Evolutionary conservation across 2,888 invertebrate species (phyloP).

Genomic region (Aphidius colemani): DNA sequence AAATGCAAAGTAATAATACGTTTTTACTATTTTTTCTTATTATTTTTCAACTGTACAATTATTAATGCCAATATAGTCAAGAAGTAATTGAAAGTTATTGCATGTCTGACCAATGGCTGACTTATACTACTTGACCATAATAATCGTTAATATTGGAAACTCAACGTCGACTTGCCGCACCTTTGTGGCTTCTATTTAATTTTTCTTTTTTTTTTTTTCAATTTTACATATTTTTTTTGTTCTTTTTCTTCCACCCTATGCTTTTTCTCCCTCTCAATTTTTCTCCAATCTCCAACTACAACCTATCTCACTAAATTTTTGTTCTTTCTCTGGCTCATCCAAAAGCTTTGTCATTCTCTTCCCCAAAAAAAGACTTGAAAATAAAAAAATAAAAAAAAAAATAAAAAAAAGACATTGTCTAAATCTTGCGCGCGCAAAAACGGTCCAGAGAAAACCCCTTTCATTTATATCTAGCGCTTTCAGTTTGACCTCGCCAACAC

Average conservation of each 20-base stretch:
- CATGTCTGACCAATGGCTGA: background rate
- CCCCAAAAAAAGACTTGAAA: no score
- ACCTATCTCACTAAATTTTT: background rate
- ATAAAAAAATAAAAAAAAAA: no score
- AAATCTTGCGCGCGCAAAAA: slow-evolving; percentile 23
- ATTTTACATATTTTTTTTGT: slow-evolving; percentile 6
- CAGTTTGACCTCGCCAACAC: slow-evolving; percentile 21
- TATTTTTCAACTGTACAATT: background rate
- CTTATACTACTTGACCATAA: background rate
- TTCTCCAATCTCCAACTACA: background rate
- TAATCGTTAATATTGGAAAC: background rate
- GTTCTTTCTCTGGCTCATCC: no score
- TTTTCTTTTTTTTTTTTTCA: no score
- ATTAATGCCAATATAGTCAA: slow-evolving; percentile 6
- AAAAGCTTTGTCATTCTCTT: no score
- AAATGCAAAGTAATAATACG: background rate
- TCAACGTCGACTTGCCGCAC: slow-evolving; percentile 23
- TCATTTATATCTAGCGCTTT: slow-evolving; percentile 12
- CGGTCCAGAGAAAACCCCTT: slow-evolving; percentile 18
- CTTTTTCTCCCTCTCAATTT: background rate
- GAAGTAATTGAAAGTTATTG: background rate
- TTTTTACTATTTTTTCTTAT: background rate
- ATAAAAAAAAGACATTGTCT: background rate
- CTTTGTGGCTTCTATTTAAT: slow-evolving; percentile 23
- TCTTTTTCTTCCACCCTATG: slow-evolving; percentile 16